A percentile compares a stretch with the other conserved stretches of the same genome.
These are phyloP conservation scores for Thermophis baileyi DNA, from an alignment of 2,113 vertebrate species.

Conservation along the genomic window DNA sequence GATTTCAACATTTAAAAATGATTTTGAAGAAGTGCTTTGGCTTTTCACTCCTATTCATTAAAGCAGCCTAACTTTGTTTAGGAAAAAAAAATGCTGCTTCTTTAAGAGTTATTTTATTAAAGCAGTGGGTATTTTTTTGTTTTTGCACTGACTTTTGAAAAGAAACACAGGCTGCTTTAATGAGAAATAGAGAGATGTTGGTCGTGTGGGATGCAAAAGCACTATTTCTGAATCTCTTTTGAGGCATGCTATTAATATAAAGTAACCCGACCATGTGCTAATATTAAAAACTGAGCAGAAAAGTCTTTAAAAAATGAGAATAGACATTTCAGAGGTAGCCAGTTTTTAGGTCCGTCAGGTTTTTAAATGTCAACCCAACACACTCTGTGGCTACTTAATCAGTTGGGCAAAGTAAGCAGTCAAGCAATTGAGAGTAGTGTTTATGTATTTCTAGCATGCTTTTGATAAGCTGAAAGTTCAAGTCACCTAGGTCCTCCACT, in stretches of 20 bases:
- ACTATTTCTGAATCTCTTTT: background rate
- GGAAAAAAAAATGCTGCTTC: background rate
- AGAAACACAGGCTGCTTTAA: background rate
- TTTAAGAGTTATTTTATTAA: background rate
- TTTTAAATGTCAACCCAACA: background rate
- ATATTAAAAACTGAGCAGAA: background rate
- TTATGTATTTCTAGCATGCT: background rate
- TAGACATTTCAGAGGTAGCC: background rate
- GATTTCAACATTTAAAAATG: background rate
- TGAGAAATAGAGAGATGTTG: background rate
- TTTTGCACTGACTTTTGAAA: background rate
- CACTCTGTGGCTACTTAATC: background rate
- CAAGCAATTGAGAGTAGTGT: background rate
- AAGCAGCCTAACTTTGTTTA: background rate
- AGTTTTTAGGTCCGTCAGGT: background rate
- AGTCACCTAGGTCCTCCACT: background rate
- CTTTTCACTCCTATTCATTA: background rate
- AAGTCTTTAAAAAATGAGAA: background rate
- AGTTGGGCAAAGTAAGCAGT: background rate
- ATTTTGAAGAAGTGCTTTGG: background rate
- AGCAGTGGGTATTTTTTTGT: background rate
- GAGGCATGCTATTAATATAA: background rate
- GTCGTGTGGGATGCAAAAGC: background rate
- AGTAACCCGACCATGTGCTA: background rate
- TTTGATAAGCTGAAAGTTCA: background rate